Evolutionary conservation across 2,888 invertebrate species (phyloP), one percentile per base, ranked within the genome.

Genomic region (Apodemia duryi): DNA sequence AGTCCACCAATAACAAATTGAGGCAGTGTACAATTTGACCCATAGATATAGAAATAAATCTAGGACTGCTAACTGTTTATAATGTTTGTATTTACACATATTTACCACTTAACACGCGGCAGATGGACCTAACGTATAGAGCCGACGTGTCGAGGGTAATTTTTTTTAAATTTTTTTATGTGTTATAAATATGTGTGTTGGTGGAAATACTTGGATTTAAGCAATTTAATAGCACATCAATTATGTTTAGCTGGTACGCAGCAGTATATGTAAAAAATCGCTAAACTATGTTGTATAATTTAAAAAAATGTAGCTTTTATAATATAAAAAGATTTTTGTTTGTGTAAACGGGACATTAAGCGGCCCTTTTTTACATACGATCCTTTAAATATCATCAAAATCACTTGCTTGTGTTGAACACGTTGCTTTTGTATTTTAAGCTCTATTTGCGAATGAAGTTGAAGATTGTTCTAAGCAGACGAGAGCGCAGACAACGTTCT

Each of bases 61-160:
- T 43, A 43, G 43, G 43, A 43, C 29, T 54, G 54, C 9, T 54
- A 54, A 29, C 29, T 54, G 54, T 9, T 54, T 67, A 62, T 70
- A 72, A 74, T 75, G 73, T 74, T 72, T 70, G 76, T 71, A 77
- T 71, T 81, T 78, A 81, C 79, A 77, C 79, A 82, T 78, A 79
- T 86, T 90, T 89, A 85, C 82, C 86, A 88, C 88, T 86, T 86
- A 83, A 87, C 35, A 64, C 80, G 80, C 84, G 86, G 81, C 90
- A 92, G 92, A 83, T 92, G 92, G 92, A 92, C 92, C 83, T 92
- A 92, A 87, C 89, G 88, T 85, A 88, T 90, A 89, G 84, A 83
- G 82, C 82, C 87, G 78, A 82, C 88, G 85, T 84, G 80, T 82
- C 81, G 80, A 91, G 84, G 91, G 91, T 91, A 91, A 91, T 73